Conservation (phyloP, 2,888 invertebrate genomes). For the Stictocephala bisonia region DNA sequence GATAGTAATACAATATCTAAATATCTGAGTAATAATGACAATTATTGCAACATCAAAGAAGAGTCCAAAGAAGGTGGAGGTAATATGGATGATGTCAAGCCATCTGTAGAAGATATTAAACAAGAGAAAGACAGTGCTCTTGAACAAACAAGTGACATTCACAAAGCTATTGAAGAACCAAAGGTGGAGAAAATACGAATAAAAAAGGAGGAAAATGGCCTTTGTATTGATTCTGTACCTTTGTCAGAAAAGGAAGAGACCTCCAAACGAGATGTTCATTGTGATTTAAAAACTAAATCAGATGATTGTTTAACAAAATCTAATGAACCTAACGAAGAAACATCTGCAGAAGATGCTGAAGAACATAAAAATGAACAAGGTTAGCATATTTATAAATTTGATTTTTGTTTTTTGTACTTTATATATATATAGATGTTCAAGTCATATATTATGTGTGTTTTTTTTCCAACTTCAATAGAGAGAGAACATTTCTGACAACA, state of each 20-base stretch:
- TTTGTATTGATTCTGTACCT: constrained; percentile 40
- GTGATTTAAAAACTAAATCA: constrained; percentile 14
- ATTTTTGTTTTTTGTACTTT: no score
- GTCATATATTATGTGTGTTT: no score
- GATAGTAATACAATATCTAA: no score
- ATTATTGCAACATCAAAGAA: no score
- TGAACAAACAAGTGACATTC: background rate
- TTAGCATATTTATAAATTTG: background rate
- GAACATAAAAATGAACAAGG: constrained; percentile 33
- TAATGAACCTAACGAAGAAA: background rate
- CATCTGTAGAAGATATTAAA: constrained; percentile 23
- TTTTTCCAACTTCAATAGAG: no score
- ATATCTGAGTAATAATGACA: no score
- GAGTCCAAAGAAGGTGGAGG: no score
- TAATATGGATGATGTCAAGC: no score
- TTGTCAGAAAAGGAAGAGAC: constrained; percentile 2
- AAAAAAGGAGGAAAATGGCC: constrained; percentile 51
- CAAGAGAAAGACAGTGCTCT: background rate
- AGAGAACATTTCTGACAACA: no score
- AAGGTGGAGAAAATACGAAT: constrained; percentile 50
- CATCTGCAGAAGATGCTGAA: constrained; percentile 15
- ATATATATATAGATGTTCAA: no score
- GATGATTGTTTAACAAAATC: background rate
- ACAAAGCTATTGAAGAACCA: constrained; percentile 40
- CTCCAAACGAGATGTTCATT: constrained; percentile 33